Evolutionary conservation across 2,797 vertebrate species (phyloP), one percentile per base, ranked within the genome.

Genomic region (Sylvia borin): DNA sequence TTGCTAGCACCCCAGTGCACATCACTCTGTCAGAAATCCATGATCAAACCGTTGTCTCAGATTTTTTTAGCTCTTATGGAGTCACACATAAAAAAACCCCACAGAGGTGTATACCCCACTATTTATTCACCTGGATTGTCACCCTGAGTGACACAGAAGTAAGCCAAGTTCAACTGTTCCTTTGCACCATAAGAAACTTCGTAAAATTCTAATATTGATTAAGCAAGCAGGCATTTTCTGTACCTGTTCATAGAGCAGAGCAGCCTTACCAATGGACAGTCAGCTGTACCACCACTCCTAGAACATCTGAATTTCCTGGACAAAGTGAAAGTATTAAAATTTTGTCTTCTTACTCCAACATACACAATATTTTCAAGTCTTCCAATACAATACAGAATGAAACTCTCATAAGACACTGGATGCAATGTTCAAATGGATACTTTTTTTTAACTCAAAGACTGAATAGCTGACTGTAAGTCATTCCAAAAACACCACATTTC

Each of bases 61-160:
- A n/a, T 36, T 54, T 16, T 42, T 93, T 76, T 53, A 48, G 40
- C 26, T 87, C 17, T 85, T 92, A 65, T 42, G 51, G 55, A 90
- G 62, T 78, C 24, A 78, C 16, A 85, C n/a, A 83, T n/a, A n/a
- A 55, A 54, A 54, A 64, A 66, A 4, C 1, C 1, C 3, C 62
- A 57, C 19, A 40, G 3, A 27, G 53, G 22, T 77, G 32, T 45
- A 62, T 21, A 10, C 20, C 82, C 43, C 45, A 61, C 70, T 81
- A 36, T 93, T 92, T 92, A 93, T 88, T 88, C 32, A 92, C 53
- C 85, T 45, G 16, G 48, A 60, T 62, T 91, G 58, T 91, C 48
- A 75, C 7, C 42, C 7, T n/a, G 51, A 78, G 34, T 50, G 43
- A 78, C 26, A 31, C 13, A 31, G 9, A 55, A 90, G 55, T 38